Evolutionary conservation across 2,113 vertebrate species (phyloP).

Genomic region (Trochalopteron elliotii): DNA sequence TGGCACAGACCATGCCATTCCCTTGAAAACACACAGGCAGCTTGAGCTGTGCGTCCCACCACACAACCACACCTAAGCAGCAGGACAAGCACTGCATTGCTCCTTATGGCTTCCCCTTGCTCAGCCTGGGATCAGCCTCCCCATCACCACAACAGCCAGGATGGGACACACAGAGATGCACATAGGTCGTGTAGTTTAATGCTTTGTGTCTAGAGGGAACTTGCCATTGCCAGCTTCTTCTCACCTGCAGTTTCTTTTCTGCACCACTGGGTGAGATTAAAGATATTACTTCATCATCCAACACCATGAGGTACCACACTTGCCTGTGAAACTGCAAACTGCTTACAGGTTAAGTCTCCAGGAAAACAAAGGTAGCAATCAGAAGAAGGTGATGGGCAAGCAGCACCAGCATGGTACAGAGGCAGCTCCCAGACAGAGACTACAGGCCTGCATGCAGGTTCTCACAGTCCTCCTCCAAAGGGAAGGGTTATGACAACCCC

Average conservation of each 20-base stretch:
- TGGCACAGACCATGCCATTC: neutral
- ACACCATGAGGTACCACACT: neutral
- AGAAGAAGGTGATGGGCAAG: neutral
- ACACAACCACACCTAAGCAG: neutral
- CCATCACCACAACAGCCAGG: neutral
- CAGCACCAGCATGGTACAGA: neutral
- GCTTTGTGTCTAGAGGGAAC: neutral
- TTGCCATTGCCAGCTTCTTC: neutral
- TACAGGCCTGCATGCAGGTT: neutral
- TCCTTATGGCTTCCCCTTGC: rapidly evolving
- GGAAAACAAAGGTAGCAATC: neutral
- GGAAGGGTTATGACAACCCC: neutral
- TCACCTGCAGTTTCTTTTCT: neutral
- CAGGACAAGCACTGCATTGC: rapidly evolving
- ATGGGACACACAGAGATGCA: neutral
- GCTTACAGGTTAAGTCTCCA: rapidly evolving
- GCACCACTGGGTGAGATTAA: neutral
- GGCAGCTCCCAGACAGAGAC: neutral
- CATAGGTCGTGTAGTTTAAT: rapidly evolving
- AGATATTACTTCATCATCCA: neutral
- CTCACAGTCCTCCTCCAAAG: neutral
- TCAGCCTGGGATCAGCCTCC: neutral
- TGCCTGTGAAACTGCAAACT: neutral
- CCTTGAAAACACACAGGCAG: neutral
- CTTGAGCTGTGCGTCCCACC: neutral